These are phyloP conservation scores for Tetramorium parvispinum DNA, from an alignment of 1,140 invertebrate genomes.

Conservation along the genomic window DNA sequence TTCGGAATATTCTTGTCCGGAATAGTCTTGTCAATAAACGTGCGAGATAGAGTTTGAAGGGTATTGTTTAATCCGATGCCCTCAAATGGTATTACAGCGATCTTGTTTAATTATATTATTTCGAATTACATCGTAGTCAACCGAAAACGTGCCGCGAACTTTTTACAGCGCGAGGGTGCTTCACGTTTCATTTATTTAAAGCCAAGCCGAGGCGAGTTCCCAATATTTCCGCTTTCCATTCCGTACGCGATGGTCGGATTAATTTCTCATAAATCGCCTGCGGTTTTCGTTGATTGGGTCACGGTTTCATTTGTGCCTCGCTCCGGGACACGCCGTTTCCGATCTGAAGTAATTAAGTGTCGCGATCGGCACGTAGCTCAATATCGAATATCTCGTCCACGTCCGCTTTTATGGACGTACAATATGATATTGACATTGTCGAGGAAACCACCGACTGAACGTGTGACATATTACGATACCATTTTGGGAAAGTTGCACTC, in stretches of 20 bases:
- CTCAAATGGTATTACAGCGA: background rate
- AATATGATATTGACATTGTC: constrained; percentile 53
- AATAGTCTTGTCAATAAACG: constrained; percentile 9
- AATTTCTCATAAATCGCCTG: constrained; percentile 76
- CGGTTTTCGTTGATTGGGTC: constrained; percentile 74
- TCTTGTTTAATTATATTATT: constrained; percentile 56
- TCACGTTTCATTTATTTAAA: constrained; percentile 64
- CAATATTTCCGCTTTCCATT: constrained; percentile 29
- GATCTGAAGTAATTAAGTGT: constrained; percentile 33
- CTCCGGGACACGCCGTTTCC: constrained; percentile 21
- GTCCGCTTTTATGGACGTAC: constrained; percentile 35
- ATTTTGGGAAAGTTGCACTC: constrained; percentile 17
- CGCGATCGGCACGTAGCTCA: constrained; percentile 53
- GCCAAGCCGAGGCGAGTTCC: constrained; percentile 23
- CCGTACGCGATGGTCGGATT: constrained; percentile 65
- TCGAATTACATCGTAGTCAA: constrained; percentile 11
- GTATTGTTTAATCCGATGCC: constrained; percentile 15
- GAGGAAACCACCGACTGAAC: constrained; percentile 35
- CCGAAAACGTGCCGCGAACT: constrained; percentile 22
- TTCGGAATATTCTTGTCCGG: constrained; percentile 24
- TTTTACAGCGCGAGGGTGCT: constrained; percentile 8
- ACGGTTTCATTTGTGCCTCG: constrained; percentile 62
- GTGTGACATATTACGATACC: constrained; percentile 29
- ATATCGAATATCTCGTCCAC: constrained; percentile 45
- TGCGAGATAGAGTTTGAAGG: constrained; percentile 23